phyloP scores from a whole-genome alignment of 1,140 invertebrate genomes.

The Magallana angulata region DNA sequence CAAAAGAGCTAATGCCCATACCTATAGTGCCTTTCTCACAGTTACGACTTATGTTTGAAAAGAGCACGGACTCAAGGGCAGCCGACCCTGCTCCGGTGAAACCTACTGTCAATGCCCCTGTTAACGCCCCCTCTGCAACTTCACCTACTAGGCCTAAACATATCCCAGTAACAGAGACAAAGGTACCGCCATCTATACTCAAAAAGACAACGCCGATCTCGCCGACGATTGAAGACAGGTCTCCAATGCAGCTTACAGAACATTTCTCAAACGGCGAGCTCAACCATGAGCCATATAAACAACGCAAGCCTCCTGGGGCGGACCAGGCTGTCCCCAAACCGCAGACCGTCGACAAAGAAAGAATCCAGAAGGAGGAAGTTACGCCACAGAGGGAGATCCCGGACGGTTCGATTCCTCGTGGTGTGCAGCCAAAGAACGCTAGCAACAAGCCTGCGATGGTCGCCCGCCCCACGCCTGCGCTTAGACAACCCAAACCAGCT shows the following conservation, averaged over 20 bases:
- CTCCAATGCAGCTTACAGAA: slow-evolving; percentile 16
- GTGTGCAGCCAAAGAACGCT: neutral
- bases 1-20: slow-evolving; percentile 72
- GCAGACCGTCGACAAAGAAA: neutral
- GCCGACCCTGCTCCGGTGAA: slow-evolving; percentile 2
- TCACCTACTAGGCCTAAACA: slow-evolving; percentile 27
- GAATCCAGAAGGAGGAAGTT: neutral
- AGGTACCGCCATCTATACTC: slow-evolving; percentile 39
- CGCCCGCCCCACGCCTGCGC: neutral
- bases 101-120: slow-evolving; percentile 9
- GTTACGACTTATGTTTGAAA: slow-evolving; percentile 75
- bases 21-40: slow-evolving; percentile 75
- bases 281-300: slow-evolving; percentile 40
- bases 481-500: neutral
- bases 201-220: slow-evolving; percentile 43
- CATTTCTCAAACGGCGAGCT: slow-evolving; percentile 26
- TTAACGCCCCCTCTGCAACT: slow-evolving; percentile 24
- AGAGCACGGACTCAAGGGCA: slow-evolving; percentile 55
- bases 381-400: neutral
- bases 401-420: neutral
- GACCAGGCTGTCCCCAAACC: neutral
- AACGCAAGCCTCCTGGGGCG: slow-evolving; percentile 30
- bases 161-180: slow-evolving; percentile 1
- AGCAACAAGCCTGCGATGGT: neutral
- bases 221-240: slow-evolving; percentile 37